phyloP scores from a whole-genome alignment of 2,888 invertebrate genomes.

The Esperia sulphurella region DNA sequence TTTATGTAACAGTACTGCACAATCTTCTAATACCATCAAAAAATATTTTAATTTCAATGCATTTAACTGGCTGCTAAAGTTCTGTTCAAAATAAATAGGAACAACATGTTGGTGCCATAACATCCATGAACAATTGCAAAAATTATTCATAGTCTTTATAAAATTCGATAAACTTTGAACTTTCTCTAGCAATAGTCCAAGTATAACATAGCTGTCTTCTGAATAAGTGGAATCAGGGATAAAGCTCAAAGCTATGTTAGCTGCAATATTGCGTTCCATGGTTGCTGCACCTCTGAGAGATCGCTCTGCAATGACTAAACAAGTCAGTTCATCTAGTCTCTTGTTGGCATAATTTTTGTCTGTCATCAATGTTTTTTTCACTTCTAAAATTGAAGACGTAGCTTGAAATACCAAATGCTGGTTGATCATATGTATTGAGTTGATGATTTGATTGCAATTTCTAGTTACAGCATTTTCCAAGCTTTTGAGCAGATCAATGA shows the following conservation, averaged over 20 bases:
- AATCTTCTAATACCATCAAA: slow-evolving; percentile 67
- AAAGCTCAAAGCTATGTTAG: slow-evolving; percentile 84
- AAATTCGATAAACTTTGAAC: slow-evolving; percentile 82
- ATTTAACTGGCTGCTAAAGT: slow-evolving; percentile 83
- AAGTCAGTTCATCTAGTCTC: slow-evolving; percentile 85
- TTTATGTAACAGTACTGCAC: slow-evolving; percentile 49
- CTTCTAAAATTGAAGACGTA: slow-evolving; percentile 81
- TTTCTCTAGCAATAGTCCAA: slow-evolving; percentile 81
- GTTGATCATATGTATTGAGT: slow-evolving; percentile 85
- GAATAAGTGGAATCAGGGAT: slow-evolving; percentile 80
- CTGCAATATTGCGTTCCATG: slow-evolving; percentile 81
- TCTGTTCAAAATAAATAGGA: slow-evolving; percentile 86
- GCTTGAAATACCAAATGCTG: slow-evolving; percentile 90
- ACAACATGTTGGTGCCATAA: slow-evolving; percentile 90
- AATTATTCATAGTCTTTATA: slow-evolving; percentile 74
- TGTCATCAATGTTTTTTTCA: slow-evolving; percentile 83
- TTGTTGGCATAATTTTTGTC: slow-evolving; percentile 83
- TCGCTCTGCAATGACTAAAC: slow-evolving; percentile 86
- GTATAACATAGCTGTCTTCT: slow-evolving; percentile 81
- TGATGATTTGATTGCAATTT: slow-evolving; percentile 84
- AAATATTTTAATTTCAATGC: slow-evolving; percentile 79
- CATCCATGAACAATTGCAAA: slow-evolving; percentile 87
- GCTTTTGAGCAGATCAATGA: slow-evolving; percentile 89
- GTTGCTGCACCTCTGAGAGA: slow-evolving; percentile 82
- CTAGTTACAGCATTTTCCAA: slow-evolving; percentile 85